Percentiles rank a stretch among this genome's conserved stretches.
Conservation (phyloP, 2,797 vertebrate species). For the Thalassophryne amazonica region DNA sequence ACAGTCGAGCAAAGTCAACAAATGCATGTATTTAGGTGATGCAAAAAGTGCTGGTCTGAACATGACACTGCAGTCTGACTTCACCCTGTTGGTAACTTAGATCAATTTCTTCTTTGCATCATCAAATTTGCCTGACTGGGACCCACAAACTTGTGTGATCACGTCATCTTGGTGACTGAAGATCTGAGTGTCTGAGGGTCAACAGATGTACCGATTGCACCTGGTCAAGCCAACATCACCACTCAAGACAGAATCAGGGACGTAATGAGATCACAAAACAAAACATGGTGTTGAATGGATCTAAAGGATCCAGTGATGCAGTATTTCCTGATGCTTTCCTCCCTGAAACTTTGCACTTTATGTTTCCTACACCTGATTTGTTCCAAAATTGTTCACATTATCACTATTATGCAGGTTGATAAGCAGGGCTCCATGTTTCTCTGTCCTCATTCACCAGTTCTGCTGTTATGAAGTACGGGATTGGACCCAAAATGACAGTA, state of each 20-base stretch:
- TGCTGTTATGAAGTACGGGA: too few species aligned
- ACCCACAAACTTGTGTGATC: constrained; percentile 24
- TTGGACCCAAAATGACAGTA: too few species aligned
- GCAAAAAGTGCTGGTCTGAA: constrained; percentile 23
- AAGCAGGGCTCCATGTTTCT: too few species aligned
- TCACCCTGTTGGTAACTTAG: constrained; percentile 49
- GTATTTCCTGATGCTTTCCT: too few species aligned
- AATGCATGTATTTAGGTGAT: constrained; percentile 50
- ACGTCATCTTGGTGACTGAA: constrained; percentile 17
- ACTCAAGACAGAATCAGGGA: constrained; percentile 33
- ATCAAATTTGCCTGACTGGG: constrained; percentile 35
- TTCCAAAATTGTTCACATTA: too few species aligned
- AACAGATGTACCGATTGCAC: constrained; percentile 64
- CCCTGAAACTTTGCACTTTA: too few species aligned
- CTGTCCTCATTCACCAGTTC: too few species aligned
- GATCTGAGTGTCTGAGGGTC: constrained; percentile 19
- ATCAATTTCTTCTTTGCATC: constrained; percentile 23
- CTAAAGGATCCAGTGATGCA: too few species aligned
- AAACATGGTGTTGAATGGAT: constrained; percentile 46
- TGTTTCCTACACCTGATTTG: too few species aligned
- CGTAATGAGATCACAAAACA: constrained; percentile 47
- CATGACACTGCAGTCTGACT: constrained; percentile 50
- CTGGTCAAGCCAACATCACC: constrained; percentile 54
- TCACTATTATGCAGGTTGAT: too few species aligned
- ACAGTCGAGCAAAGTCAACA: constrained; percentile 48